These are phyloP conservation scores for Heliconius charithonia DNA, from an alignment of 2,888 invertebrate species.

Conservation along the genomic window DNA sequence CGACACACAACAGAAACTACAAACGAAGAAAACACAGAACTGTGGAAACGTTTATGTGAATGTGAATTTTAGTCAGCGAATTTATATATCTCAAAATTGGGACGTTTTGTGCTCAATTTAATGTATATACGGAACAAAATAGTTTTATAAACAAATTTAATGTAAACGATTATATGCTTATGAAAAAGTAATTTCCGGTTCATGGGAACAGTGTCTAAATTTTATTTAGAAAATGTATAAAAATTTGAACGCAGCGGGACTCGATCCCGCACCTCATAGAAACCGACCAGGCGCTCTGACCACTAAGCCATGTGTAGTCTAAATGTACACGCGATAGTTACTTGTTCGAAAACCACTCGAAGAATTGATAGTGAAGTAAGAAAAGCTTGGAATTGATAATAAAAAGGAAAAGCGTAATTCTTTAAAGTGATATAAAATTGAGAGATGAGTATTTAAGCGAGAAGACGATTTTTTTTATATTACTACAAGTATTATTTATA, in stretches of 20 bases:
- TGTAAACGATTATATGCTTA: not conserved
- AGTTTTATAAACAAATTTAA: not conserved
- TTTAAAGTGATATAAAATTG: not conserved
- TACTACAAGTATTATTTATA: too few relatives aligned
- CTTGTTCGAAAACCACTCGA: too few relatives aligned
- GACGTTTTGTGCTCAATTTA: not conserved
- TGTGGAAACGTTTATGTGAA: conserved; percentile 27
- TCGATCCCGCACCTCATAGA: too few relatives aligned
- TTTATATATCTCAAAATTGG: not conserved
- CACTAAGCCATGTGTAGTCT: too few relatives aligned
- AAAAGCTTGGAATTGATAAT: too few relatives aligned
- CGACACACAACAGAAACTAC: conserved; percentile 32
- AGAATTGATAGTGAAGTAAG: too few relatives aligned
- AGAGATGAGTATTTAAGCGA: not conserved
- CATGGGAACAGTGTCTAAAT: too few relatives aligned
- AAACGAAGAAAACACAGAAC: conserved; percentile 40
- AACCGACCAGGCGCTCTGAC: too few relatives aligned
- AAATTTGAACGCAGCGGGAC: too few relatives aligned
- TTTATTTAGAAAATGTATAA: too few relatives aligned
- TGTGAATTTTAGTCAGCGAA: conserved; percentile 18
- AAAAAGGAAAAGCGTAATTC: not conserved
- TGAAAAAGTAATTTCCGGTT: too few relatives aligned
- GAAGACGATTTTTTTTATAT: not conserved
- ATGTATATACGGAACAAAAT: not conserved
- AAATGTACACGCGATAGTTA: too few relatives aligned